Conservation (phyloP, 2,888 invertebrate species). For the Cerastoderma edule region DNA sequence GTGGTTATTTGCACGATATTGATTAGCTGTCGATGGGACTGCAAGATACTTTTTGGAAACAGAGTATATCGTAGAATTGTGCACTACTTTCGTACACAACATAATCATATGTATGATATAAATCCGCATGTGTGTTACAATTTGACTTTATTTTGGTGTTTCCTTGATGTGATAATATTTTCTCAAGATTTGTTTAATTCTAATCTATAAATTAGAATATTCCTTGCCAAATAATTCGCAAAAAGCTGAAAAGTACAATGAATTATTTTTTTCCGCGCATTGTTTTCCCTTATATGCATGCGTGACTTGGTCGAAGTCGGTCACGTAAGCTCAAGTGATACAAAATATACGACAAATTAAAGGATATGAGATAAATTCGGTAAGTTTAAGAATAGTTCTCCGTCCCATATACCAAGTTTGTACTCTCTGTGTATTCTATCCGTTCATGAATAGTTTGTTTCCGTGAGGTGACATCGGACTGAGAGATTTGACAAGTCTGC, state of each 20-base stretch:
- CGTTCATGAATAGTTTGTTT: too few species aligned
- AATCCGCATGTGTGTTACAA: too few species aligned
- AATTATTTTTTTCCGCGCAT: conserved; percentile 4
- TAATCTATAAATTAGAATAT: too few species aligned
- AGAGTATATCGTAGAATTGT: conserved; percentile 28
- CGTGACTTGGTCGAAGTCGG: conserved; percentile 3
- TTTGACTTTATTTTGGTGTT: too few species aligned
- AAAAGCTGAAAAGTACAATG: too few species aligned
- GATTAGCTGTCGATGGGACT: not conserved
- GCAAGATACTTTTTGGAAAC: conserved; percentile 9
- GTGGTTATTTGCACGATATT: not conserved
- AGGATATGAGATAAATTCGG: conserved; percentile 2
- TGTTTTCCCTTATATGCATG: not conserved
- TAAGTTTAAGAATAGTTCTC: too few species aligned
- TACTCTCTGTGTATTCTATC: too few species aligned
- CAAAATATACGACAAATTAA: not conserved
- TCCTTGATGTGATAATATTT: too few species aligned
- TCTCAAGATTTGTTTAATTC: too few species aligned
- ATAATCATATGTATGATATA: conserved; percentile 34
- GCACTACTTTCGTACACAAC: conserved; percentile 34
- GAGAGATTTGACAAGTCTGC: conserved; percentile 7
- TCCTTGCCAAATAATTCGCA: too few species aligned
- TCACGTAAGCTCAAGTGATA: conserved; percentile 15
- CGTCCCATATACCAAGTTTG: too few species aligned
- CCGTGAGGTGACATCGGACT: too few species aligned